A percentile compares a stretch with the other conserved stretches of the same genome.
These are phyloP conservation scores for Amazona guildingii DNA, from an alignment of 2,113 vertebrate species.

Conservation along the genomic window DNA sequence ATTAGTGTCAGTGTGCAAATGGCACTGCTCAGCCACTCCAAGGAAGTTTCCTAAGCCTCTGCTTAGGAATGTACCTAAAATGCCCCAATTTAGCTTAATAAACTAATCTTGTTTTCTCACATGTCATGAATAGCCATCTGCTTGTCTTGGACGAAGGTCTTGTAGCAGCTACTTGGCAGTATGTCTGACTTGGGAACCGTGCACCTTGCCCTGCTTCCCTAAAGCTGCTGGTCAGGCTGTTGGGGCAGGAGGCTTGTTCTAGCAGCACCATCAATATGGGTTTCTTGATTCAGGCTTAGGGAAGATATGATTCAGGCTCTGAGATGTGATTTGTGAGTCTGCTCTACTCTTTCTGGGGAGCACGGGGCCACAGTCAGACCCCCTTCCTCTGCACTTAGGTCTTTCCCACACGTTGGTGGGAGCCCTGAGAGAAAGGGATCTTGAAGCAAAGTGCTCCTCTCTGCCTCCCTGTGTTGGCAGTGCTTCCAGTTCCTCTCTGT, in stretches of 20 bases:
- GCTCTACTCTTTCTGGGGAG: background rate
- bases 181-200: background rate
- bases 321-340: background rate
- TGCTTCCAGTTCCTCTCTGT: background rate
- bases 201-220: background rate
- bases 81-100: slow-evolving; percentile 36
- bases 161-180: background rate
- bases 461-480: background rate
- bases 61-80: slow-evolving; percentile 27
- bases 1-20: slow-evolving; percentile 42
- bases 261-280: background rate
- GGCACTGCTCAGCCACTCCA: background rate
- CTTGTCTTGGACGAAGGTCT: background rate
- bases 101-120: slow-evolving; percentile 44
- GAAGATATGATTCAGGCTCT: background rate
- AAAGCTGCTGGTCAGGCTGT: background rate
- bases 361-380: rapidly evolving
- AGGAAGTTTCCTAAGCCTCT: slow-evolving; percentile 17
- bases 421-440: background rate
- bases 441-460: background rate
- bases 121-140: background rate
- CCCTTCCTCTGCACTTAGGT: rapidly evolving
- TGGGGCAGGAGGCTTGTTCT: background rate
- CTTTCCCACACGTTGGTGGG: rapidly evolving
- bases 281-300: background rate